Base-by-base conservation (phyloP, 2,113 vertebrate genomes). In the Galeopterus variegatus region DNA sequence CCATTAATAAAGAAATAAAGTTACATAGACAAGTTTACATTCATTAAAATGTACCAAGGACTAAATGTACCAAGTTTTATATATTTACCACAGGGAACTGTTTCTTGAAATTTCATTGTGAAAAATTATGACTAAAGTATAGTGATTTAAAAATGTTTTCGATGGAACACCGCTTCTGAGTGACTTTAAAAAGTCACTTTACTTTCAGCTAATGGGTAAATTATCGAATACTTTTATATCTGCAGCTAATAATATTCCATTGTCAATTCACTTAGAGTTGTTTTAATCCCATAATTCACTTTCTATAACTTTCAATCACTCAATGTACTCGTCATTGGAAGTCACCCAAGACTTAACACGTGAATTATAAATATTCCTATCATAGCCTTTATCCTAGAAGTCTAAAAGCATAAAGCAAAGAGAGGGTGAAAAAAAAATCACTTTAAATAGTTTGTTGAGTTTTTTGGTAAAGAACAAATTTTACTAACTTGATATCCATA, bases 271-370 rank as follows among this genome's bases (percentile, higher is more conserved):
- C 23, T 97, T 92, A 86, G 52, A 41, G 70, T 17, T 91, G 72
- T 80, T 94, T 64, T 56, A 83, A 89, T 21, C 2, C 13, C 15
- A 56, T 90, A 94, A 84, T 79, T 96, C 50, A 77, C 12, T 69
- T 64, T 90, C 73, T 95, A 36, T 88, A 89, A 81, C 52, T 93
- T 92, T 80, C 36, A 58, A 54, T 84, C 52, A 88, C 23, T 90
- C 62, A 93, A 84, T 33, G 14, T 70, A 86, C n/a, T 93, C 96
- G 80, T 73, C 45, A 69, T n/a, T 94, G 60, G 79, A 98, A 94
- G 79, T 95, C 96, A 96, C 6, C 79, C 54, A 95, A 90, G 65
- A 75, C 23, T 83, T 41, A 56, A 41, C 15, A 94, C 65, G 86
- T 92, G 21, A 82, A 81, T 90, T 90, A 93, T 79, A 64, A 90